Conservation (phyloP, 2,113 vertebrate genomes). For the Cairina moschata region DNA sequence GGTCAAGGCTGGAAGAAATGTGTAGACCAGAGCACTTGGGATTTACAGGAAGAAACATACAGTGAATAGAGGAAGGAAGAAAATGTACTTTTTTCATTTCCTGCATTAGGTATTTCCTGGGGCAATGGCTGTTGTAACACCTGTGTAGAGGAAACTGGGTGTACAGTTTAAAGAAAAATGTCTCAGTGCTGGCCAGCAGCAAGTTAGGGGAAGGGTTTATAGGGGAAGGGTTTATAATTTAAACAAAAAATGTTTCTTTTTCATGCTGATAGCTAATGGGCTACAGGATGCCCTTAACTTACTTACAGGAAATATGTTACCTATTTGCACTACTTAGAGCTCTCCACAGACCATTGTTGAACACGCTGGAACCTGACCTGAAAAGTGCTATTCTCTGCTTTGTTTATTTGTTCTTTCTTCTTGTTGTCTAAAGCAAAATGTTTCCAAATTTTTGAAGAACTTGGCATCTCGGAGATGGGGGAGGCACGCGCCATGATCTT, state of each 20-base stretch:
- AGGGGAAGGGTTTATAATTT: background rate
- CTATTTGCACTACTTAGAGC: background rate
- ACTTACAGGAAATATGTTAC: background rate
- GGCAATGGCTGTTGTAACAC: background rate
- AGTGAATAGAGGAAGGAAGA: background rate
- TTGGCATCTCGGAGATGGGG: background rate
- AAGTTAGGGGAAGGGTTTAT: background rate
- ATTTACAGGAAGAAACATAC: background rate
- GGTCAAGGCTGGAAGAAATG: background rate
- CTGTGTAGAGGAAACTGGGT: background rate
- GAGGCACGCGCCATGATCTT: background rate
- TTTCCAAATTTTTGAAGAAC: background rate
- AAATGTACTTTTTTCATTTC: background rate
- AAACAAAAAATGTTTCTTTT: slow-evolving; percentile 47
- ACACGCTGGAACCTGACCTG: background rate
- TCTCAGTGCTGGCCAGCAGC: slow-evolving; percentile 38
- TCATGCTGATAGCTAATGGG: background rate
- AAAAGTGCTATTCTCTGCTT: background rate
- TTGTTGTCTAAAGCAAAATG: background rate
- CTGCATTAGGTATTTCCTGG: accelerated
- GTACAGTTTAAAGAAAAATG: background rate
- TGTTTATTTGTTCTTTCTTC: background rate
- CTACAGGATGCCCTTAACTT: background rate
- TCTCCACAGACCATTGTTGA: background rate
- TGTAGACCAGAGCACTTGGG: background rate